Conservation (phyloP, 2,888 invertebrate species). For the Pantelozetes paolii region DNA sequence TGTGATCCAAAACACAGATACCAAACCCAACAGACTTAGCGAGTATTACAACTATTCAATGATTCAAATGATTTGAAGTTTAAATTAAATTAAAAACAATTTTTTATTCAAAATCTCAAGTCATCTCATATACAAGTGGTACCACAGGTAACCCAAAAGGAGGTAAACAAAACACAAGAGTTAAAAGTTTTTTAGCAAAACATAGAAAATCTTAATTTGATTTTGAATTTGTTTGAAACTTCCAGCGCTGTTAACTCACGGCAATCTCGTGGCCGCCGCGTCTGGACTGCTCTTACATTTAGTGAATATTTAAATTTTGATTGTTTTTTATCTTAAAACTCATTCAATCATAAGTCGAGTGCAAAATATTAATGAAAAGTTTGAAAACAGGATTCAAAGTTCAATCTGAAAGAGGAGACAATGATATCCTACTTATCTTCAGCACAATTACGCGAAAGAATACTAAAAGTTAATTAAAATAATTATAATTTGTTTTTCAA, state of each 20-base stretch:
- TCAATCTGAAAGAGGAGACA: constrained; percentile 38
- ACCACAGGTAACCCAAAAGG: constrained; percentile 41
- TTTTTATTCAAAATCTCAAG: constrained; percentile 13
- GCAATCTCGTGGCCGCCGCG: constrained; percentile 83
- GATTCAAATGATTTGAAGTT: not conserved
- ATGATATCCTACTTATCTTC: constrained; percentile 42
- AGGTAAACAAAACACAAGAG: constrained; percentile 9
- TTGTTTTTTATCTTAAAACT: not conserved
- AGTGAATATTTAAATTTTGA: constrained; percentile 50
- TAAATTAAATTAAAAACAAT: not conserved
- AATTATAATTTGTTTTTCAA: constrained; percentile 1
- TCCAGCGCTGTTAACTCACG: constrained; percentile 72
- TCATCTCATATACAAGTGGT: constrained; percentile 39
- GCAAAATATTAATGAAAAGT: not conserved
- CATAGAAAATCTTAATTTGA: not conserved
- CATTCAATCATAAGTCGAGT: not conserved
- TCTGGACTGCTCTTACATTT: constrained; percentile 79
- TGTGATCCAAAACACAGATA: not conserved
- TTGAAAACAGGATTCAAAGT: constrained; percentile 25
- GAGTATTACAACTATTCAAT: constrained; percentile 11
- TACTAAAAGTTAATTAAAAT: constrained; percentile 37
- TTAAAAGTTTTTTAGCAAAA: not conserved
- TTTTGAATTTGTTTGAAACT: not conserved
- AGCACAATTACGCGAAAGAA: constrained; percentile 39
- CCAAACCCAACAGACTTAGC: constrained; percentile 40